A percentile compares a stretch with the other conserved stretches of the same genome.
Conservation (phyloP, 2,113 vertebrate genomes). For the Alexandromys fortis region DNA sequence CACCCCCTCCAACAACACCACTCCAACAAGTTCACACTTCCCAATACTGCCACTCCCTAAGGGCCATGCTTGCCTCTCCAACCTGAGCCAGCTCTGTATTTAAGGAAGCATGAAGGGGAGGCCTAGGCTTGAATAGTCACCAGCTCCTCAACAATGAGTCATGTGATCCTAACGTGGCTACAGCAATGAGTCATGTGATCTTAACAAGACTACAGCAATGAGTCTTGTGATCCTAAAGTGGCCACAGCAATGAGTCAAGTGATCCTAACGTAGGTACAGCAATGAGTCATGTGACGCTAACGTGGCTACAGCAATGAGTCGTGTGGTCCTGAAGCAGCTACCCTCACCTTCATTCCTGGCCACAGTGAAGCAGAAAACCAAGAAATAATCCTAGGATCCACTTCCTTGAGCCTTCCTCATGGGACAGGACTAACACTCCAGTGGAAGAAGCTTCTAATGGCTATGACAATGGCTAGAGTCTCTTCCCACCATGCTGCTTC, state of each 20-base stretch:
- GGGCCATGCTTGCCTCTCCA: not conserved
- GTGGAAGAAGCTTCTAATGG: not conserved
- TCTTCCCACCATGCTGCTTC: not conserved
- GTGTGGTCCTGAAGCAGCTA: not conserved
- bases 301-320: not conserved
- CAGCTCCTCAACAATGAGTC: not conserved
- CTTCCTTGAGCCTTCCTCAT: not conserved
- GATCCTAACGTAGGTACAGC: not conserved
- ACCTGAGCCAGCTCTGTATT: not conserved
- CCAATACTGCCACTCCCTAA: too few relatives aligned
- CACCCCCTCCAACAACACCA: too few relatives aligned
- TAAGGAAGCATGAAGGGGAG: conserved; percentile 16
- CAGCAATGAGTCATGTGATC: not conserved
- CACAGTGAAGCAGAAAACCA: not conserved
- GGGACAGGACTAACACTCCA: not conserved
- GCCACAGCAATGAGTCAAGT: not conserved
- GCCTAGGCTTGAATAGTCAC: not conserved
- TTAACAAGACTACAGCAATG: not conserved
- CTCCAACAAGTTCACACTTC: too few relatives aligned
- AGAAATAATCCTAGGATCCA: not conserved
- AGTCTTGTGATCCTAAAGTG: not conserved
- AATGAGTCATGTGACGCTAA: not conserved
- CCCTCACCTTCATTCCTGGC: not conserved
- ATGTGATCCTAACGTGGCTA: not conserved
- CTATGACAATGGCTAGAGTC: not conserved